Evolutionary conservation across 2,888 invertebrate species (phyloP), one percentile per base, ranked within the genome.

Genomic region (Mantis religiosa): DNA sequence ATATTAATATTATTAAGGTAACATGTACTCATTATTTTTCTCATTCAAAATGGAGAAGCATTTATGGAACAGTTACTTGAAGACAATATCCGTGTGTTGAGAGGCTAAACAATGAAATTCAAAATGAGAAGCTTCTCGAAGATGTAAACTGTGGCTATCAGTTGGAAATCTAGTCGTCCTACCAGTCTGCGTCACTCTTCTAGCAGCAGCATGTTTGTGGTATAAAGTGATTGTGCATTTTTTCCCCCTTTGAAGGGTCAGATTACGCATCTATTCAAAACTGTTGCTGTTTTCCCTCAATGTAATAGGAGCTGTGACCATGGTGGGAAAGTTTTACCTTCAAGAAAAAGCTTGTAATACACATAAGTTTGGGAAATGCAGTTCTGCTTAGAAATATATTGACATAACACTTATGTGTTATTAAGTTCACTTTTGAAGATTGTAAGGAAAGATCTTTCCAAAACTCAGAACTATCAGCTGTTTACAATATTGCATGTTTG

Each of bases 91-190:
- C 15, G 54, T 71, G 54, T 71, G 54, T 25, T 71, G 54, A 71
- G 54, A 71, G 20, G 54, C 54, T 71, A 71, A 54, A 54, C 54
- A 54, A 14, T 54, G 14, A 54, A 15, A 15, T 54, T 14, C 54
- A 54, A 54, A 71, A 71, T 71, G 54, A 71, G 54, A 71, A 20
- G 54, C 54, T 71, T 71, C 54, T 71, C 25, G 54, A 71, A 71
- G 54, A 71, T 71, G 20, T 6, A 25, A 71, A 71, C 54, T 71
- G 54, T 20, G 20, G 86, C 86, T 71, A 81, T 81, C 86, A 86
- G 86, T 71, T 86, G 86, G 54, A 71, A 71, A 71, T 86, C 86
- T 86, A 86, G 86, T 86, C 86, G 86, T 86, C 81, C 86, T 85
- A 54, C 84, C 71, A 27, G 14, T 28, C 28, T 86, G 15, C 47